These are phyloP conservation scores for Delphinus delphis DNA, from an alignment of 2,113 vertebrate species.

Conservation along the genomic window DNA sequence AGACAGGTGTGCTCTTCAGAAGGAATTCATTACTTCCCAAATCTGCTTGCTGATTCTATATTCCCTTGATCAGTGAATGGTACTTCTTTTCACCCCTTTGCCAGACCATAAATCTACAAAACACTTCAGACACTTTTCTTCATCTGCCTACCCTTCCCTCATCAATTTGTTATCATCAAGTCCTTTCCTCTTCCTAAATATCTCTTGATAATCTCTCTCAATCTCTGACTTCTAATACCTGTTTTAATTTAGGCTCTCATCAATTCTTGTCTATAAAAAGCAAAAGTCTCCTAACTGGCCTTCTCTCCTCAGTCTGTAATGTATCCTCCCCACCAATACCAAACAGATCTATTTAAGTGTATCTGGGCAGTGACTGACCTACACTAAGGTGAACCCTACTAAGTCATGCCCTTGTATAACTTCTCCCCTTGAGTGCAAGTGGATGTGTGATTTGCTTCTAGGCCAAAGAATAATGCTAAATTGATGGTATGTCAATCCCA, in stretches of 20 bases:
- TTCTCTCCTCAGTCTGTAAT: neutral
- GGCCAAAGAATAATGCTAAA: neutral
- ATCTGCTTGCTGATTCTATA: neutral
- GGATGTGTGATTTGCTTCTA: neutral
- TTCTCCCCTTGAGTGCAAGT: neutral
- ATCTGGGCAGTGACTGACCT: too few relatives aligned
- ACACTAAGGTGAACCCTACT: neutral
- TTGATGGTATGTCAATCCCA: neutral
- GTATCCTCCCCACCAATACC: neutral
- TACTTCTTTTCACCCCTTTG: neutral
- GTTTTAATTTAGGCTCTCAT: neutral
- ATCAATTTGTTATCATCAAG: neutral
- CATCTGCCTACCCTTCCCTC: neutral
- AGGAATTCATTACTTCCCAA: neutral
- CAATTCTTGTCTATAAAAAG: neutral
- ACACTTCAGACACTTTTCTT: neutral
- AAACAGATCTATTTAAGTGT: neutral
- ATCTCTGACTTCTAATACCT: neutral
- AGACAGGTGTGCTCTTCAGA: neutral
- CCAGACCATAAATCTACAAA: neutral
- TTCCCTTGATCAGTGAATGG: neutral
- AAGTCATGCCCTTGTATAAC: neutral
- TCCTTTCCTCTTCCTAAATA: neutral
- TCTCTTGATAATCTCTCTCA: neutral
- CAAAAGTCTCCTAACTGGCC: neutral